Evolutionary conservation across 2,888 invertebrate genomes (phyloP).

Genomic region (Dendrolimus houi): DNA sequence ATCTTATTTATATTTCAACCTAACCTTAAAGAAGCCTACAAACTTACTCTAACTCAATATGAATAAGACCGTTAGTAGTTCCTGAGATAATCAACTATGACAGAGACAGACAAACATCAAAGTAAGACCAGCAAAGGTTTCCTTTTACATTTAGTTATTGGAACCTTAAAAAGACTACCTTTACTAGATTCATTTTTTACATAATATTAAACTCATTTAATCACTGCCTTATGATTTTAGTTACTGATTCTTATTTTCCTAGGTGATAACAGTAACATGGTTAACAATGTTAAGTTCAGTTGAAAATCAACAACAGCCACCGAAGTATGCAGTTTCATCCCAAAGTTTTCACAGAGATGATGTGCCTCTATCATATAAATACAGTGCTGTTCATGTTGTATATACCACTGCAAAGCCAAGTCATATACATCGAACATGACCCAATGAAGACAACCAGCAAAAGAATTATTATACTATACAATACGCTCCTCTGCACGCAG

Average conservation of each 20-base stretch:
- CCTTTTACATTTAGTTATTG: too few relatives aligned
- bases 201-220: too few relatives aligned
- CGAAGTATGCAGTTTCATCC: slow-evolving; percentile 21
- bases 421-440: slow-evolving; percentile 1
- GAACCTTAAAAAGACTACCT: too few relatives aligned
- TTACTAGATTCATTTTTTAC: too few relatives aligned
- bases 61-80: too few relatives aligned
- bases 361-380: slow-evolving; percentile 26
- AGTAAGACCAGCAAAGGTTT: too few relatives aligned
- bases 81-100: slow-evolving; percentile 9
- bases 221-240: too few relatives aligned
- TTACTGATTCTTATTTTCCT: slow-evolving; percentile 8
- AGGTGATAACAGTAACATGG: slow-evolving; percentile 18
- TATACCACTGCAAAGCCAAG: slow-evolving; percentile 17
- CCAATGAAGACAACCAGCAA: not conserved
- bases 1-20: too few relatives aligned
- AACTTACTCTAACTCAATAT: too few relatives aligned
- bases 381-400: slow-evolving; percentile 16
- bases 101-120: too few relatives aligned
- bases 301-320: slow-evolving; percentile 5
- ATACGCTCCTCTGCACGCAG: slow-evolving; percentile 23
- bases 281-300: slow-evolving; percentile 15
- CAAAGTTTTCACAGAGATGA: slow-evolving; percentile 25
- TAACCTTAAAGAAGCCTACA: too few relatives aligned
- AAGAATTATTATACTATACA: slow-evolving; percentile 14